Evolutionary conservation across 2,113 vertebrate genomes (phyloP).

Genomic region (Gobio gobio): DNA sequence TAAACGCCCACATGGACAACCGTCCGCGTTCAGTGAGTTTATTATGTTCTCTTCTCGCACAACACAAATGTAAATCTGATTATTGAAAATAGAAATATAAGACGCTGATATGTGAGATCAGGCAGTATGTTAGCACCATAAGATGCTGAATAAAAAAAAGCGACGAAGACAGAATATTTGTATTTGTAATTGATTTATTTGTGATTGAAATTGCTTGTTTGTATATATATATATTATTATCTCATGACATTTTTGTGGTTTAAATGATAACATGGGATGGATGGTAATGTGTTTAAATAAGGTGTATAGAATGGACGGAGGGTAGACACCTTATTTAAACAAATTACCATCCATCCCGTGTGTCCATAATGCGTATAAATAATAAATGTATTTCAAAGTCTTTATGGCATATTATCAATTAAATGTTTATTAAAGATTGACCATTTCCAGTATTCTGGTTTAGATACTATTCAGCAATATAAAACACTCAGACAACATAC

Average conservation of each 20-base stretch:
- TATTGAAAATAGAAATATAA: neutral
- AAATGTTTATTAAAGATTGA: no score
- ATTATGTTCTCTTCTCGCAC: neutral
- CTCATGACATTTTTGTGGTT: neutral
- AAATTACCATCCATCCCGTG: no score
- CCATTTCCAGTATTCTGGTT: neutral
- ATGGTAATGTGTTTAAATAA: neutral
- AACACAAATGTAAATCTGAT: neutral
- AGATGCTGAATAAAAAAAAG: neutral
- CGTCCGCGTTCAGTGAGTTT: constrained; percentile 60
- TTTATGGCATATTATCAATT: no score
- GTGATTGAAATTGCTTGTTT: neutral
- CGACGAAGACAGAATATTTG: neutral
- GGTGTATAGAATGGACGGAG: neutral
- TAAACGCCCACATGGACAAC: constrained; percentile 38
- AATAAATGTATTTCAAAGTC: no score
- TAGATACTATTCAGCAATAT: neutral
- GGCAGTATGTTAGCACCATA: neutral
- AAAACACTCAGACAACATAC: no score
- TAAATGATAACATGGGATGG: neutral
- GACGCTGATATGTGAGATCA: neutral
- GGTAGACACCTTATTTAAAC: neutral
- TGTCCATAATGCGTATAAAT: no score
- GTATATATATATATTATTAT: neutral
- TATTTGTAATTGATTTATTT: neutral